Base-by-base conservation (phyloP, 1,140 invertebrate species). In the Mamestra configurata region DNA sequence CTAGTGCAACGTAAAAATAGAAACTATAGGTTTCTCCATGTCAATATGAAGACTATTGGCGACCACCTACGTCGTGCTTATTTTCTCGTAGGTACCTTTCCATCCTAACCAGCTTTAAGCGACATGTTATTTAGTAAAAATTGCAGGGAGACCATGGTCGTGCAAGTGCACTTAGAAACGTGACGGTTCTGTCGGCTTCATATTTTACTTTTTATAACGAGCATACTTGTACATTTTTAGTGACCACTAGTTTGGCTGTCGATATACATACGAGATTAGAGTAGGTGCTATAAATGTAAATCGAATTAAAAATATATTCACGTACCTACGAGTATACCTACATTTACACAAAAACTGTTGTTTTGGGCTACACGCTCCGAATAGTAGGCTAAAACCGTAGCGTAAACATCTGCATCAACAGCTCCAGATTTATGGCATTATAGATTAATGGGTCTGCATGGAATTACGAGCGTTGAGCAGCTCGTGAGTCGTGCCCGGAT, bases 331-430 rank as follows among this genome's bases (percentile, higher is more conserved):
- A n/a, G 20, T 11, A 24, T 10, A 55, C 13, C 51, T 55, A 31
- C 27, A 24, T 73, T 6, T 22, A 76, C 57, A 31, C 55, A 35
- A 43, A 76, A 46, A 70, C 40, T 70, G 55, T 40, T 57, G 71
- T 73, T 71, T 71, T 71, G 68, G 46, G 46, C 68, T 40, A 40
- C n/a, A 75, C 37, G 53, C 35, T 75, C 37, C 35, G 49, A 57
- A 57, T 73, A 40, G 71, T 75, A 27, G 53, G 71, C 71, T 75
- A 75, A 75, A 75, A 57, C 31, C 22, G 53, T 75, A 57, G 35
- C 31, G 53, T 57, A 75, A 57, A 75, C 53, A 71, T 75, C 22
- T 43, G 37, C 53, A 75, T 43, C 18, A 75, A 75, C 53, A 75
- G 31, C 24, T 71, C 31, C 46, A 53, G 68, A 71, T 71, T 71